Conservation (phyloP, 2,113 vertebrate species). For the Apteryx owenii region DNA sequence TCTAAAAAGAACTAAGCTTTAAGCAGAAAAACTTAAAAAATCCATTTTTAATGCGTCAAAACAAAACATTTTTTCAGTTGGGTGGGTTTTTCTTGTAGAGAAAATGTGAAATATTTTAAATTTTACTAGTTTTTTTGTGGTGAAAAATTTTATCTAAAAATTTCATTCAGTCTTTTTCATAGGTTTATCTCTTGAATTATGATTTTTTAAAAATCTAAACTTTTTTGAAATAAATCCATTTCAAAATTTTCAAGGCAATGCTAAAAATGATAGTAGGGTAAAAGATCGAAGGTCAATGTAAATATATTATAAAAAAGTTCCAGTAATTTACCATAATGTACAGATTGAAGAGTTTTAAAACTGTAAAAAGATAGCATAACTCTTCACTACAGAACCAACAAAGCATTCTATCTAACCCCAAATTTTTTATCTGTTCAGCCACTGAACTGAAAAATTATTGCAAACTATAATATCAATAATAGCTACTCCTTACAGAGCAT, state of each 20-base stretch:
- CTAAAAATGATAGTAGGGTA: background rate
- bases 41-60: too few relatives aligned
- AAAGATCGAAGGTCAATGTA: background rate
- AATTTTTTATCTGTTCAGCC: background rate
- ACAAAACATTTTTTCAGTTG: too few relatives aligned
- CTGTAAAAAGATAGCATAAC: background rate
- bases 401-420: background rate
- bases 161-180: background rate
- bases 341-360: background rate
- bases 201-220: background rate
- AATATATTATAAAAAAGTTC: background rate
- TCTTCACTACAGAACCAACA: background rate
- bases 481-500: background rate
- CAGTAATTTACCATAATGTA: background rate
- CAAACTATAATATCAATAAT: background rate
- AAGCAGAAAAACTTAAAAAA: too few relatives aligned
- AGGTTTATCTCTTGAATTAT: background rate
- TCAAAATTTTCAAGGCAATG: background rate
- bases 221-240: background rate
- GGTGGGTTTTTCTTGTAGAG: background rate
- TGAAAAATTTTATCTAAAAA: background rate
- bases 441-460: background rate
- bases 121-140: background rate
- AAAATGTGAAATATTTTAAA: background rate
- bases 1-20: background rate